Evolutionary conservation across 2,113 vertebrate species (phyloP).

Genomic region (Arothron firmamentum): DNA sequence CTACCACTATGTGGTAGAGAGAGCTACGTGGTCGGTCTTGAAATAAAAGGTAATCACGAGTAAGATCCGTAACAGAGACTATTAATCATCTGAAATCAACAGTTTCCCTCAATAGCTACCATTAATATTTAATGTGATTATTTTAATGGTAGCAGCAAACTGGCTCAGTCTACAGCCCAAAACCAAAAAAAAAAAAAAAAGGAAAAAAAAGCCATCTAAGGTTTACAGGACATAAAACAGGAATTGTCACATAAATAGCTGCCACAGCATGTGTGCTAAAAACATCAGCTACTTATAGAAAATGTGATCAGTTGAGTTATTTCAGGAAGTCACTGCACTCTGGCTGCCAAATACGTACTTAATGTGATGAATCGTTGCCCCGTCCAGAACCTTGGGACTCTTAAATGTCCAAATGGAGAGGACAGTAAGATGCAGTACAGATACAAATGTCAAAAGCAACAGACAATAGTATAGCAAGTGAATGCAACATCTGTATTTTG

Average conservation of each 20-base stretch:
- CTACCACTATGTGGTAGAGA: not conserved
- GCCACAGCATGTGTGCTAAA: conserved; percentile 50
- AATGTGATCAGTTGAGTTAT: conserved; percentile 36
- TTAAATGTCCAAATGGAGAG: conserved; percentile 63
- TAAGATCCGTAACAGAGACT: not conserved
- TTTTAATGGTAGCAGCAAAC: conserved; percentile 11
- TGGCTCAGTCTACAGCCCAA: not conserved
- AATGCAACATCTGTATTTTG: not conserved
- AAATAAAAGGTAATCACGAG: conserved; percentile 3
- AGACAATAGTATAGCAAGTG: conserved; percentile 12
- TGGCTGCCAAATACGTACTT: conserved; percentile 54
- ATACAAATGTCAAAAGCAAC: conserved; percentile 38
- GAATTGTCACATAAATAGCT: conserved; percentile 25
- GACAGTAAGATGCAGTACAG: conserved; percentile 34
- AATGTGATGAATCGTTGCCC: conserved; percentile 61
- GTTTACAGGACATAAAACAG: conserved; percentile 21
- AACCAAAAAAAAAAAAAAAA: not conserved
- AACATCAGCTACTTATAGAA: conserved; percentile 40
- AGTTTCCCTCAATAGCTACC: conserved; percentile 3
- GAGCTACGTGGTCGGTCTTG: not conserved
- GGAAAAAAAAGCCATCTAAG: conserved; percentile 12
- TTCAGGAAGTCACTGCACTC: conserved; percentile 45
- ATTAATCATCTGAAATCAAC: conserved; percentile 1
- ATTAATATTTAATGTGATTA: conserved; percentile 15
- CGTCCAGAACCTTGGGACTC: conserved; percentile 37